Evolutionary conservation across 2,113 vertebrate genomes (phyloP), one percentile per base, ranked within the genome.

Genomic region (Oxyruncus cristatus): DNA sequence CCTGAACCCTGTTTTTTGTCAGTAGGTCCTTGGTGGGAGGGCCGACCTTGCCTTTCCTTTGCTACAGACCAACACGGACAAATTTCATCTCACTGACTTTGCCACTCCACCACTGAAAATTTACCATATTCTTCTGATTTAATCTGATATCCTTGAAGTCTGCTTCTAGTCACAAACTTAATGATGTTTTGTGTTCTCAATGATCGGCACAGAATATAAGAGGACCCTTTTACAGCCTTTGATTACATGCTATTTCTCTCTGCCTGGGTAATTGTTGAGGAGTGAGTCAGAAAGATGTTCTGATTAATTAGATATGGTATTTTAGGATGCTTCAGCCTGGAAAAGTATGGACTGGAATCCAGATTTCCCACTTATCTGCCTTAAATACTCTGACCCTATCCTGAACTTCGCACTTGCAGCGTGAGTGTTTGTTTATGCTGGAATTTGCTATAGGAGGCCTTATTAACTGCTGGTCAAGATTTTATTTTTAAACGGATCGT

Each of bases 301-400:
- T 97, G 94, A 98, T 98, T 98, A 98, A 98, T 98, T 97, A 97
- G 96, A 95, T 88, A 67, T 72, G 93, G 93, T 97, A 95, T 97
- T 95, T 95, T 97, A 97, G 92, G 96, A 95, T 91, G 92, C 91
- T 96, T 88, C 93, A 80, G 79, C 16, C 68, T 90, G 72, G 58
- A 22, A 63, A 95, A 95, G 85, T 93, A 84, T 39, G 96, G 94
- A 97, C 95, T 94, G 84, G 97, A 97, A 98, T 97, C 88, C 85
- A 93, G 91, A 98, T 96, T 97, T 93, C 76, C 94, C 96, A 97
- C 93, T 98, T 97, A 95, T 88, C 89, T 81, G 74, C 73, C 37
- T 97, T 97, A 59, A 94, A 95, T 87, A 70, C 84, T 28, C n/a
- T 76, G 95, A 97, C 96, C 95, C 82, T 32, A 55, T 19, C 32